These are phyloP conservation scores for Amniataba percoides DNA, from an alignment of 2,797 vertebrate species.

Conservation along the genomic window DNA sequence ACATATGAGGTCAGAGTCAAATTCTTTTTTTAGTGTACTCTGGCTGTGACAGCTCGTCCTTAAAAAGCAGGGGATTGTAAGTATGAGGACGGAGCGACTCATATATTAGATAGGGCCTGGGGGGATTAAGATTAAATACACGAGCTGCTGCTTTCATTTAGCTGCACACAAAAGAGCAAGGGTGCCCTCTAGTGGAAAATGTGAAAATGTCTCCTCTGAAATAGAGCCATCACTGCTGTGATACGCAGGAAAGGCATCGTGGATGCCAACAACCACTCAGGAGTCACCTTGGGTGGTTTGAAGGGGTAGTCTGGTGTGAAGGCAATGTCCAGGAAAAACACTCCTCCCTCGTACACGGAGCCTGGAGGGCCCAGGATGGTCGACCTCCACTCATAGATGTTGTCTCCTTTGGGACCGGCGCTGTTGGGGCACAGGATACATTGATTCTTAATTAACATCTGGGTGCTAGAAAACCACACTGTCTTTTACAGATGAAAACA, in stretches of 20 bases:
- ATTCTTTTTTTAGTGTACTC: background rate
- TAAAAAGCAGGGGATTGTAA: background rate
- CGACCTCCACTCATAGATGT: slow-evolving; percentile 97
- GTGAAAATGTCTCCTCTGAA: background rate
- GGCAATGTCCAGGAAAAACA: slow-evolving; percentile 97
- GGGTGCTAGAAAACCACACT: background rate
- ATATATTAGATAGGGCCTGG: background rate
- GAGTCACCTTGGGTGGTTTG: slow-evolving; percentile 95
- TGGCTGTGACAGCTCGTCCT: background rate
- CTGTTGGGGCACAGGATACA: slow-evolving; percentile 69
- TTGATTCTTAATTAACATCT: background rate
- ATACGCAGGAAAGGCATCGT: too few species aligned
- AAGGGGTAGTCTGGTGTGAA: slow-evolving; percentile 98
- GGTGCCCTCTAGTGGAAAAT: slow-evolving; percentile 54
- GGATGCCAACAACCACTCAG: background rate
- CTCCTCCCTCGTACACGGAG: slow-evolving; percentile 96
- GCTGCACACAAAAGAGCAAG: background rate
- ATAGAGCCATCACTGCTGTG: background rate
- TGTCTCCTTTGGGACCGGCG: slow-evolving; percentile 96
- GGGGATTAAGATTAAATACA: background rate
- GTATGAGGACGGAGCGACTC: background rate
- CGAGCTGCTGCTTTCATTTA: background rate
- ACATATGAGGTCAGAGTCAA: background rate
- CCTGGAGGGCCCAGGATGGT: slow-evolving; percentile 96
- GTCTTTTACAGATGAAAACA: background rate